Percentiles rank a stretch among this genome's conserved stretches.
Conservation (phyloP, 1,140 invertebrate genomes). For the Dicyema japonicum region DNA sequence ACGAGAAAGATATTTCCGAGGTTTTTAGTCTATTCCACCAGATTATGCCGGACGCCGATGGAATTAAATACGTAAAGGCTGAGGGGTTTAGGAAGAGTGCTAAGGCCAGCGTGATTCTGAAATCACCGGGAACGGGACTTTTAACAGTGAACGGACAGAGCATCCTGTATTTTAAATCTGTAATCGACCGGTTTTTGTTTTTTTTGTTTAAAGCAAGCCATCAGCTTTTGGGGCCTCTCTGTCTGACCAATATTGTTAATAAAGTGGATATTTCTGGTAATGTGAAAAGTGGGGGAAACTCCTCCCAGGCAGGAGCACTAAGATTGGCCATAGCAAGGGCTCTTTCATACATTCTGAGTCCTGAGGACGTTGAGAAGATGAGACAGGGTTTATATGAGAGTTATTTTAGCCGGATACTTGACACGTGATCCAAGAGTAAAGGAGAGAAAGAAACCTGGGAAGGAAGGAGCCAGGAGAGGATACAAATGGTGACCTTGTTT, state of each 20-base stretch:
- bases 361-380: slow-evolving; percentile 42
- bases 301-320: slow-evolving; percentile 44
- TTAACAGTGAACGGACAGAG: too few relatives aligned
- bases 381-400: slow-evolving; percentile 29
- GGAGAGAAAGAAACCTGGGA: slow-evolving; percentile 71
- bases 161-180: too few relatives aligned
- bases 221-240: slow-evolving; percentile 49
- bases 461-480: slow-evolving; percentile 53
- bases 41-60: too few relatives aligned
- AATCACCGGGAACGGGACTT: too few relatives aligned
- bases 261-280: slow-evolving; percentile 50
- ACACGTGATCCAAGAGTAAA: slow-evolving; percentile 38
- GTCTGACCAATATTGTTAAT: slow-evolving; percentile 36
- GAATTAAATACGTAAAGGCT: too few relatives aligned
- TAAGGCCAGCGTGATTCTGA: too few relatives aligned
- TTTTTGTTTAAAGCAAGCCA: too few relatives aligned
- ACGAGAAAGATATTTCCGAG: too few relatives aligned
- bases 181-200: too few relatives aligned
- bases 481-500: slow-evolving; percentile 60
- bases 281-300: slow-evolving; percentile 29
- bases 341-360: slow-evolving; percentile 42
- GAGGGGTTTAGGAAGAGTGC: too few relatives aligned
- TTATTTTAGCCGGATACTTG: slow-evolving; percentile 42
- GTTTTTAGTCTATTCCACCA: too few relatives aligned
- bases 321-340: slow-evolving; percentile 43